Percentiles rank a stretch among this genome's conserved stretches.
phyloP scores from a whole-genome alignment of 2,888 invertebrate genomes.

The Nomada ferruginata region DNA sequence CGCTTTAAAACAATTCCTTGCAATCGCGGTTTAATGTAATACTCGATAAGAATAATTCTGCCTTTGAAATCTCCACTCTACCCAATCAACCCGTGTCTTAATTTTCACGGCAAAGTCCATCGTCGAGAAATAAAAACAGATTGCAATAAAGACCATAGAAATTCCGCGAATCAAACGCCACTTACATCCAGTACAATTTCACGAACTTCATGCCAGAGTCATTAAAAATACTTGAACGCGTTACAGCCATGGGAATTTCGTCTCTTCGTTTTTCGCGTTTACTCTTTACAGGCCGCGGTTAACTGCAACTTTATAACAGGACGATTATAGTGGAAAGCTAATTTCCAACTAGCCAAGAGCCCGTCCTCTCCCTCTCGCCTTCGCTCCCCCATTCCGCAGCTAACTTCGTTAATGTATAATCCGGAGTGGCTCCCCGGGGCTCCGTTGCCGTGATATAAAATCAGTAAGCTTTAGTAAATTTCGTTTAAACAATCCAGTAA shows the following conservation, averaged over 20 bases:
- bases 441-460: conserved; percentile 83
- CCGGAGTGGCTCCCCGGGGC: conserved; percentile 80
- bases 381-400: conserved; percentile 58
- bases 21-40: too few species aligned
- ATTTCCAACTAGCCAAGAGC: conserved; percentile 73
- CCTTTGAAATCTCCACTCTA: too few species aligned
- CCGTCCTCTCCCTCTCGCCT: conserved; percentile 11
- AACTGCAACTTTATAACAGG: conserved; percentile 68
- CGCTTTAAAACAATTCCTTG: too few species aligned
- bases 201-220: conserved; percentile 10
- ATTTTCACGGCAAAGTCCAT: too few species aligned
- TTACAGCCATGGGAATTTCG: conserved; percentile 18
- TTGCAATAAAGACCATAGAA: neutral
- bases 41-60: too few species aligned
- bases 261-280: conserved; percentile 47
- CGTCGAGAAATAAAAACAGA: neutral
- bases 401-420: conserved; percentile 84
- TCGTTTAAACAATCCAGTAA: conserved; percentile 84
- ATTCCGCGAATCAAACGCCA: neutral
- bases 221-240: conserved; percentile 39
- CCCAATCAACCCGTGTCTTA: too few species aligned
- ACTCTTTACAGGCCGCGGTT: conserved; percentile 41
- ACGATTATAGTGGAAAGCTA: conserved; percentile 76
- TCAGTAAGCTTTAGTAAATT: conserved; percentile 84
- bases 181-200: neutral